phyloP scores from a whole-genome alignment of 1,140 invertebrate species.

The Hycleus cichorii region DNA sequence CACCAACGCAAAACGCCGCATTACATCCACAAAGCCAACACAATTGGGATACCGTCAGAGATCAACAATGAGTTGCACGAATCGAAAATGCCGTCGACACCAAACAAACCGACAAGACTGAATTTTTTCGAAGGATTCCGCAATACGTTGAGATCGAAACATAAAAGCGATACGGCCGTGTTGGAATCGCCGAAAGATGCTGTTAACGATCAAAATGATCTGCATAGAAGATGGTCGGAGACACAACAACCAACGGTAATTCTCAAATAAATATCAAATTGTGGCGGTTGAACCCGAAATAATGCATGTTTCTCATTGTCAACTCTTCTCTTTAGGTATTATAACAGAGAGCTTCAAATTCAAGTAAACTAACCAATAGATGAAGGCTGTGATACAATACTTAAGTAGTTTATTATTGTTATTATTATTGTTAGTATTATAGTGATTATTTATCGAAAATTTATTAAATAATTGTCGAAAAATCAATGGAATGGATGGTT shows the following conservation, averaged over 20 bases:
- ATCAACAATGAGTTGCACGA: constrained; percentile 20
- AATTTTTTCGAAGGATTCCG: constrained; percentile 35
- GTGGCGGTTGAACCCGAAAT: neutral
- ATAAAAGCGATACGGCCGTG: constrained; percentile 34
- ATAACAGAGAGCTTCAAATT: constrained; percentile 23
- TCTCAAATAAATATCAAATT: neutral
- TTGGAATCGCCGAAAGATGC: constrained; percentile 27
- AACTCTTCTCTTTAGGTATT: constrained; percentile 23
- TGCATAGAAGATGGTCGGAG: constrained; percentile 38
- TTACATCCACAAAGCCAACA: constrained; percentile 51
- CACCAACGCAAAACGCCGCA: constrained; percentile 29
- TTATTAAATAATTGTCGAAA: constrained; percentile 11
- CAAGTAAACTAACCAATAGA: constrained; percentile 21
- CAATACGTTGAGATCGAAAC: constrained; percentile 34
- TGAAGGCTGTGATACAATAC: constrained; percentile 26
- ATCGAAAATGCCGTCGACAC: constrained; percentile 16
- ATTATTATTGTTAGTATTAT: neutral
- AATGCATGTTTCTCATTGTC: neutral
- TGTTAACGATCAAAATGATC: constrained; percentile 25
- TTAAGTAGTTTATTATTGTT: constrained; percentile 13
- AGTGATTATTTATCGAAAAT: constrained; percentile 11
- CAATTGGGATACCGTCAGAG: constrained; percentile 47
- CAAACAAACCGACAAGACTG: constrained; percentile 22
- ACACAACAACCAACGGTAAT: constrained; percentile 35
- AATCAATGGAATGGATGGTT: constrained; percentile 18